A percentile compares a stretch with the other conserved stretches of the same genome.
phyloP scores from a whole-genome alignment of 2,797 vertebrate genomes.

The Petrocephalus sullivani region DNA sequence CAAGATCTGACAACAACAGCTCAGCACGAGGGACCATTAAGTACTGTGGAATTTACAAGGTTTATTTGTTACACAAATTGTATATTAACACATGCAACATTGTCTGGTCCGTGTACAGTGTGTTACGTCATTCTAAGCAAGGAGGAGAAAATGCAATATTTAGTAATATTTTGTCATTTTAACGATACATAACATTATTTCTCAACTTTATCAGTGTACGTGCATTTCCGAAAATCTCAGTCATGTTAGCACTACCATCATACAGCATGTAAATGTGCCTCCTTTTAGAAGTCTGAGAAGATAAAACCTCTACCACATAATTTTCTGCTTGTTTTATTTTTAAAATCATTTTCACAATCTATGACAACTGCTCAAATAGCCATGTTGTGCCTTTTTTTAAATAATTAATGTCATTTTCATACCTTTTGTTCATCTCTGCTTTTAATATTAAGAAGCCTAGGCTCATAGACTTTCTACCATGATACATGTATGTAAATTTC shows the following conservation, averaged over 20 bases:
- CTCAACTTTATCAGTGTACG: background rate
- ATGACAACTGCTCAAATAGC: background rate
- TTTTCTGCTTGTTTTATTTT: background rate
- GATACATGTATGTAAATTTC: background rate
- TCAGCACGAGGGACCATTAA: no score
- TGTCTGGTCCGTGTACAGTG: no score
- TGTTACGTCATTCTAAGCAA: no score
- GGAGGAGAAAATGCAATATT: background rate
- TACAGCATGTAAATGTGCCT: background rate
- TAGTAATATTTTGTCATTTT: background rate
- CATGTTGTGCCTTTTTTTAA: background rate
- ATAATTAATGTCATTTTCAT: background rate
- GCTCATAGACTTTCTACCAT: background rate
- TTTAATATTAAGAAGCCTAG: background rate
- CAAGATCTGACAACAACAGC: no score
- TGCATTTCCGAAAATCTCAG: background rate
- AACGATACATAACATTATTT: background rate
- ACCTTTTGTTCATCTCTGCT: background rate
- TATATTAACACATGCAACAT: no score
- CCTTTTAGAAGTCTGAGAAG: background rate
- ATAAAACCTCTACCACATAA: background rate
- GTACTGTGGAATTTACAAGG: no score
- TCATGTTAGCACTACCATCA: background rate
- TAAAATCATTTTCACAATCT: background rate
- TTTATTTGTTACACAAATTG: no score